phyloP scores from a whole-genome alignment of 2,888 invertebrate species.

The Stegophylla sp. region DNA sequence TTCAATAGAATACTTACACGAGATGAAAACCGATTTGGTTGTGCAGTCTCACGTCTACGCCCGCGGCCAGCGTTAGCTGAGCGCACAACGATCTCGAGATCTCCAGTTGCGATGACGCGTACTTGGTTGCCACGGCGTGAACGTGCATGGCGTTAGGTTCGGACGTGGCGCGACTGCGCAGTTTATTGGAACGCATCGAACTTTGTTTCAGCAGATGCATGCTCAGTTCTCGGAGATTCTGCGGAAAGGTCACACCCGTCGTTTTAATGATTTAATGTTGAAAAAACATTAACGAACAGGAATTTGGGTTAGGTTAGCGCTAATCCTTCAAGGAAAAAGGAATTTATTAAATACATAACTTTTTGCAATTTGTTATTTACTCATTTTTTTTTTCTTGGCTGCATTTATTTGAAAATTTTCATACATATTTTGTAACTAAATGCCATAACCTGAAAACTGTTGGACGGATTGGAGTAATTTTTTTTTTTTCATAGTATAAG shows the following conservation, averaged over 20 bases:
- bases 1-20: conserved; percentile 70
- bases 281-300: not conserved
- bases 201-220: conserved; percentile 68
- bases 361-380: too few relatives aligned
- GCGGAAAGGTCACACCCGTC: conserved; percentile 60
- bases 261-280: too few relatives aligned
- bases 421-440: too few relatives aligned
- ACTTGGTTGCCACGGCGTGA: conserved; percentile 81
- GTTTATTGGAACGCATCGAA: conserved; percentile 45
- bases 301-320: too few relatives aligned
- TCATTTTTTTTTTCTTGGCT: too few relatives aligned
- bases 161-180: conserved; percentile 60
- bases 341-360: too few relatives aligned
- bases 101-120: conserved; percentile 82
- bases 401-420: too few relatives aligned
- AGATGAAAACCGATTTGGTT: conserved; percentile 79
- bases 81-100: conserved; percentile 80
- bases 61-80: conserved; percentile 74
- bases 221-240: conserved; percentile 85
- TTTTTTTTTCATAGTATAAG: too few relatives aligned
- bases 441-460: too few relatives aligned
- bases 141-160: conserved; percentile 72
- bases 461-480: too few relatives aligned
- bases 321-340: too few relatives aligned
- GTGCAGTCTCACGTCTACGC: conserved; percentile 71